Base-by-base conservation (phyloP, 2,113 vertebrate genomes). In the Tapirus terrestris region DNA sequence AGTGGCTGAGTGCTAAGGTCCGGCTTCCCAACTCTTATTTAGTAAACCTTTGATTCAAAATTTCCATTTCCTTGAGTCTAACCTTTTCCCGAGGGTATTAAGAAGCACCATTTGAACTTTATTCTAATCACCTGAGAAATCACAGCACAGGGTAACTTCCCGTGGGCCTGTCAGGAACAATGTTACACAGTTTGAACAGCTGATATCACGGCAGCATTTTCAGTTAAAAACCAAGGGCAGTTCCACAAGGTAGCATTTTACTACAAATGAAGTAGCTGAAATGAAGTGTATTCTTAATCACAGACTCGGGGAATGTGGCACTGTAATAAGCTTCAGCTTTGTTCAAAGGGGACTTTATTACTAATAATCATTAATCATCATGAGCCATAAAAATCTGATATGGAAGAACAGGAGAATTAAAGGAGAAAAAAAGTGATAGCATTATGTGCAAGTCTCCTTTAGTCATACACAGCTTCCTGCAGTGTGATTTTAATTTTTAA, bases 401-500 rank as follows among this genome's bases (percentile, higher is more conserved):
- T 21, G 29, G 20, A 93, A 68, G 68, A 67, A 21, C 33, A 81
- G 39, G 58, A 80, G 76, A 58, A 88, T 88, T 95, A 72, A 94
- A 89, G 77, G 53, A 89, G 39, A 17, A 51, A 68, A 77, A 92
- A 53, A 93, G 48, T 65, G 43, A 43, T 60, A 51, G 9, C 27
- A 31, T 95, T 89, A 45, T 39, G 53, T 81, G 21, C 60, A 68
- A 70, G 48, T 82, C 85, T 95, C 60, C 23, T 95, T 88, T 91
- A 92, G 51, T 96, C 60, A 76, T 56, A 75, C 1, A n/a, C 18
- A 76, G 91, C 73, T 84, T 96, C 82, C 91, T 18, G 31, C 53
- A 70, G 77, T 70, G 76, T 91, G 88, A 88, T 92, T 96, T 97
- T 90, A 97, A 96, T 94, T 88, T 92, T 95, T 81, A 96, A 94